These are phyloP conservation scores for Lithophane socia DNA, from an alignment of 2,888 invertebrate genomes.

Conservation along the genomic window DNA sequence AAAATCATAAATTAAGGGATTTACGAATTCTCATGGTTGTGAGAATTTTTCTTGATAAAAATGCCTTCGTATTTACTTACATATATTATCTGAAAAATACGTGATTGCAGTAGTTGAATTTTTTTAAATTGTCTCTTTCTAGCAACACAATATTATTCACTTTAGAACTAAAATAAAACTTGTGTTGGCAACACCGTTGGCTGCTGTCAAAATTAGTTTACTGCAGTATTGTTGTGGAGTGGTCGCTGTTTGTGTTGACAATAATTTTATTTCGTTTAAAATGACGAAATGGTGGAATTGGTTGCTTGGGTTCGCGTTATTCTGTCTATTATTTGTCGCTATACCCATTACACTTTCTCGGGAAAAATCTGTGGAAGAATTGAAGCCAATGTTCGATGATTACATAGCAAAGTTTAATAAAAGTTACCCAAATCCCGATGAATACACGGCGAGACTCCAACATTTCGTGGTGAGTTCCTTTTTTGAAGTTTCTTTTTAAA, in stretches of 20 bases:
- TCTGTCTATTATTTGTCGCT: conserved; percentile 82
- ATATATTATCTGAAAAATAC: too few species aligned
- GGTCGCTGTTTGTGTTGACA: conserved; percentile 50
- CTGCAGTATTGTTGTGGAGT: conserved; percentile 4
- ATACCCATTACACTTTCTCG: conserved; percentile 78
- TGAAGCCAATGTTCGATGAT: conserved; percentile 84
- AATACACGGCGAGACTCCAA: conserved; percentile 87
- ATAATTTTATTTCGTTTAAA: conserved; percentile 60
- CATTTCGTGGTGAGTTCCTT: conserved; percentile 88
- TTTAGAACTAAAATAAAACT: not conserved
- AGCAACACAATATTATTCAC: not conserved
- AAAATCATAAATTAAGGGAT: too few species aligned
- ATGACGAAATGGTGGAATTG: conserved; percentile 88
- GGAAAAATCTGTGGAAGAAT: conserved; percentile 70
- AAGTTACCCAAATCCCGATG: conserved; percentile 86
- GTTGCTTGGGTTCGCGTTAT: conserved; percentile 77
- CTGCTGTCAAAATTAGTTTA: conserved; percentile 50
- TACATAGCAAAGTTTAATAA: conserved; percentile 90
- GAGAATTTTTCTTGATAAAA: too few species aligned
- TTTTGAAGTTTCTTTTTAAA: not conserved
- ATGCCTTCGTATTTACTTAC: too few species aligned
- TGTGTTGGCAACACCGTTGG: conserved; percentile 15
- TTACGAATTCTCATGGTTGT: too few species aligned
- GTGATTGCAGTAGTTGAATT: too few species aligned
- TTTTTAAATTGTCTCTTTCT: too few species aligned